A percentile compares a stretch with the other conserved stretches of the same genome.
Conservation (phyloP, 2,888 invertebrate species). For the Acleris laterana region DNA sequence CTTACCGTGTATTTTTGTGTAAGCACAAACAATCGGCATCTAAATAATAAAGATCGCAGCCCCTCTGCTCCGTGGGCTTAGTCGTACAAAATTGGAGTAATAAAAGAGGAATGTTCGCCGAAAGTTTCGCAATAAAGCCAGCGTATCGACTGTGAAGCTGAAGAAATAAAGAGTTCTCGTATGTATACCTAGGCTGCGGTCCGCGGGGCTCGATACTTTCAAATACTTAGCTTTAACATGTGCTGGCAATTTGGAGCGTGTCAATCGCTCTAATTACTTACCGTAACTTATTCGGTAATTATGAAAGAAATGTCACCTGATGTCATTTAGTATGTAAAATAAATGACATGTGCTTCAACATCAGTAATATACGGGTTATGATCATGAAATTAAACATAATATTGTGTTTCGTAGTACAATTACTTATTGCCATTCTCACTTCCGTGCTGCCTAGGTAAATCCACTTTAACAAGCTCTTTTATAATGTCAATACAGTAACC, state of each 20-base stretch:
- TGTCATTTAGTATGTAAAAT: too few relatives aligned
- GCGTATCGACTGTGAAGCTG: constrained; percentile 84
- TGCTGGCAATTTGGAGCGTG: not conserved
- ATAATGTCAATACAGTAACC: too few relatives aligned
- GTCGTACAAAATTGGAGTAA: constrained; percentile 83
- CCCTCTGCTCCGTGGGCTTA: constrained; percentile 76
- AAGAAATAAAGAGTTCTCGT: constrained; percentile 79
- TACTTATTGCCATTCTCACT: too few relatives aligned
- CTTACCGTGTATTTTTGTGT: constrained; percentile 40
- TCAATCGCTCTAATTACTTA: not conserved
- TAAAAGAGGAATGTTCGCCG: constrained; percentile 83
- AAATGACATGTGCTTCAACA: too few relatives aligned
- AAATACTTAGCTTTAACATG: not conserved
- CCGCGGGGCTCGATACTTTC: not conserved
- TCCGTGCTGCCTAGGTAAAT: too few relatives aligned
- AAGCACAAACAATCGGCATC: constrained; percentile 69
- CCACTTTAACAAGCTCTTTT: too few relatives aligned
- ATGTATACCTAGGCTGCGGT: constrained; percentile 11
- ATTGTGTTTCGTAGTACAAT: too few relatives aligned
- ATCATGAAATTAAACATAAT: too few relatives aligned
- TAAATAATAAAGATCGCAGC: constrained; percentile 80
- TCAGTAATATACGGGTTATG: too few relatives aligned
- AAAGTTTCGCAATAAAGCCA: constrained; percentile 83
- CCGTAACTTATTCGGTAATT: not conserved
- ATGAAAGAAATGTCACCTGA: not conserved